Percentiles rank a stretch among this genome's conserved stretches.
phyloP scores from a whole-genome alignment of 2,797 vertebrate species.

The Paguma larvata region DNA sequence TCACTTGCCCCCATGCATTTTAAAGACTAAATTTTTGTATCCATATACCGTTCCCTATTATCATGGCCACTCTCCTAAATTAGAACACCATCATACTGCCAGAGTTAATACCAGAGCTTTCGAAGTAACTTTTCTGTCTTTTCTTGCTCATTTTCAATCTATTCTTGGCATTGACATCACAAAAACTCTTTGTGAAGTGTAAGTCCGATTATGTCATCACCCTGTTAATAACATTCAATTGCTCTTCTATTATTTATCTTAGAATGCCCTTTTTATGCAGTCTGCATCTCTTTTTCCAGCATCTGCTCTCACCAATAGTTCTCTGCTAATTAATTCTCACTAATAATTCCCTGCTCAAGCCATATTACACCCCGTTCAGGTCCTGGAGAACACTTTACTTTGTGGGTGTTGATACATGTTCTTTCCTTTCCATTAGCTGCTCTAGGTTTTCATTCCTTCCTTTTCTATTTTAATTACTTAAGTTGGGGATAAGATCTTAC shows the following conservation, averaged over 20 bases:
- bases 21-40: neutral
- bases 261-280: neutral
- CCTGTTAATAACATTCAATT: neutral
- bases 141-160: neutral
- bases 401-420: neutral
- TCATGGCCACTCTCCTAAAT: neutral
- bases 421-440: neutral
- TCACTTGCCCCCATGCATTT: neutral
- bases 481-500: neutral
- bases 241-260: neutral
- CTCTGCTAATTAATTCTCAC: too few species aligned
- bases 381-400: neutral
- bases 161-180: neutral
- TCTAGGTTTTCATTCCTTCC: neutral
- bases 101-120: conserved; percentile 10
- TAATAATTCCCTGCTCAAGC: neutral
- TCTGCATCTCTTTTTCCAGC: neutral
- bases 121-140: neutral
- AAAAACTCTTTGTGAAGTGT: neutral
- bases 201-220: conserved; percentile 42
- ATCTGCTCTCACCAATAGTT: neutral
- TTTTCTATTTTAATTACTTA: neutral
- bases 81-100: neutral
- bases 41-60: neutral
- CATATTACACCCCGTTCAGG: neutral